Conservation (phyloP, 1,140 invertebrate species). For the Harlomillsia oculata region DNA sequence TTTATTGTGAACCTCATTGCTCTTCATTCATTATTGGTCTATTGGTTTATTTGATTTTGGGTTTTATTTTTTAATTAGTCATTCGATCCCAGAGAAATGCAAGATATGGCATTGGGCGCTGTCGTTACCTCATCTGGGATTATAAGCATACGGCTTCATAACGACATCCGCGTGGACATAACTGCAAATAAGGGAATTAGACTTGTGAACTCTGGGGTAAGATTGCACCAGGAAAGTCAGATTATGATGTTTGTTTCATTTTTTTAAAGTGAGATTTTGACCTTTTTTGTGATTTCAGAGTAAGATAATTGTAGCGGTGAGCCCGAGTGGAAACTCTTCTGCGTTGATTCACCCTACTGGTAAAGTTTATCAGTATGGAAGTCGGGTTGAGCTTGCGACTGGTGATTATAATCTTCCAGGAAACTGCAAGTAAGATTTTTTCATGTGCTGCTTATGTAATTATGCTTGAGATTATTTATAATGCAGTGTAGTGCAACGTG, state of each 20-base stretch:
- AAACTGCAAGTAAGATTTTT: slow-evolving; percentile 56
- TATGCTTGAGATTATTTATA: neutral
- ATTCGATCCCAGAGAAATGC: too few relatives aligned
- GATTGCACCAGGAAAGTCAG: neutral
- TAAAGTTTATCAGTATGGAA: slow-evolving; percentile 68
- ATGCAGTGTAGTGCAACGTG: neutral
- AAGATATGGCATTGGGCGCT: slow-evolving; percentile 40
- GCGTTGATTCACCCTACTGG: slow-evolving; percentile 73
- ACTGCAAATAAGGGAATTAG: slow-evolving; percentile 68
- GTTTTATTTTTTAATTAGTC: too few relatives aligned
- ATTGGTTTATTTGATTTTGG: too few relatives aligned
- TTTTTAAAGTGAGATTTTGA: neutral
- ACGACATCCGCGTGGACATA: slow-evolving; percentile 67
- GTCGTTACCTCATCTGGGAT: slow-evolving; percentile 66
- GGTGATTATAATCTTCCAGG: slow-evolving; percentile 54
- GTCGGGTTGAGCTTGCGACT: slow-evolving; percentile 68
- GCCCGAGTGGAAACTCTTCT: slow-evolving; percentile 57
- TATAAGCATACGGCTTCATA: slow-evolving; percentile 62
- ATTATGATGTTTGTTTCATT: neutral
- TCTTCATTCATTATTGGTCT: too few relatives aligned
- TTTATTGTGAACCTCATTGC: too few relatives aligned
- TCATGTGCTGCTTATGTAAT: neutral
- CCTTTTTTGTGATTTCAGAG: slow-evolving; percentile 43
- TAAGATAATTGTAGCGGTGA: slow-evolving; percentile 64
- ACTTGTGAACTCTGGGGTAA: slow-evolving; percentile 56